phyloP scores from a whole-genome alignment of 2,888 invertebrate genomes.

The Spialia ferax region DNA sequence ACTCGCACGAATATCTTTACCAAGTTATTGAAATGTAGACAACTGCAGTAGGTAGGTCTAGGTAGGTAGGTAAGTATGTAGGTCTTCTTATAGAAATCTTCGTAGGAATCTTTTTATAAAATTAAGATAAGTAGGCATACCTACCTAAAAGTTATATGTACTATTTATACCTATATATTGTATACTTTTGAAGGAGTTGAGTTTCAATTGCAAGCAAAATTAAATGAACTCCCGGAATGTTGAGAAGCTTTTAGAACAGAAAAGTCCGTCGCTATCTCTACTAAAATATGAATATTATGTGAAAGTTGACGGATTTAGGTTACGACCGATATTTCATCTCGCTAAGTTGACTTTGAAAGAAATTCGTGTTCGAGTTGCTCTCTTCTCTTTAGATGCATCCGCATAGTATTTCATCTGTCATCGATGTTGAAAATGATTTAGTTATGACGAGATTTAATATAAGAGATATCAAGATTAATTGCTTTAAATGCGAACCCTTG shows the following conservation, averaged over 20 bases:
- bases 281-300: constrained; percentile 68
- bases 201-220: no score
- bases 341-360: constrained; percentile 60
- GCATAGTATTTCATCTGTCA: constrained; percentile 38
- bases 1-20: constrained; percentile 45
- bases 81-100: no score
- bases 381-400: constrained; percentile 40
- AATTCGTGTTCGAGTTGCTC: constrained; percentile 55
- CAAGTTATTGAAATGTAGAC: constrained; percentile 27
- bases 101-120: no score
- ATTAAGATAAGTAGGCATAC: no score
- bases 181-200: no score
- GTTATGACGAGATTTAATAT: constrained; percentile 39
- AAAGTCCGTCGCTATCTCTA: constrained; percentile 55
- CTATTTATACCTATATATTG: no score
- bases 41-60: no score
- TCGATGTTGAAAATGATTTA: constrained; percentile 34
- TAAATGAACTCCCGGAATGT: constrained; percentile 29
- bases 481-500: constrained; percentile 17
- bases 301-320: constrained; percentile 57
- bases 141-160: no score
- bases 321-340: constrained; percentile 63
- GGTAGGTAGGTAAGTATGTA: no score
- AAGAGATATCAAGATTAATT: constrained; percentile 41
- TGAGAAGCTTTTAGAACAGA: constrained; percentile 42